Evolutionary conservation across 1,140 invertebrate genomes (phyloP).

Genomic region (Caenorhabditis briggsae): DNA sequence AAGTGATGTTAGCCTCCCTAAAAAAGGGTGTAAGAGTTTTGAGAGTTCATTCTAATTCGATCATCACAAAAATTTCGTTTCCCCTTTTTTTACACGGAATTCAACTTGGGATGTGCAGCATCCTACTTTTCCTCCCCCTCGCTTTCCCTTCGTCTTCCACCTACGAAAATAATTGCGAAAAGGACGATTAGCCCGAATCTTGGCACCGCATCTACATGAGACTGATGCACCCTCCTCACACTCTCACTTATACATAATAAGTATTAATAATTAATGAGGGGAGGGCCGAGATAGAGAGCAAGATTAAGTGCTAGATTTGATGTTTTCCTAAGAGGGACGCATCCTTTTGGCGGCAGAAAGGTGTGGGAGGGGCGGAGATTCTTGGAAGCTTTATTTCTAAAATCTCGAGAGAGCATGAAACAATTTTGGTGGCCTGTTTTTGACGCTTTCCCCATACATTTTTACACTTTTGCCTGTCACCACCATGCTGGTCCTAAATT

Average conservation of each 20-base stretch:
- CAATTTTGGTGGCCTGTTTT: constrained; percentile 15
- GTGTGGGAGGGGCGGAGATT: not conserved
- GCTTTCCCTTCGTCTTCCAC: constrained; percentile 6
- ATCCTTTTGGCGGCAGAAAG: constrained; percentile 43
- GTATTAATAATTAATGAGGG: constrained; percentile 52
- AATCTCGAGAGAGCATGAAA: not conserved
- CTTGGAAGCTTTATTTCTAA: not conserved
- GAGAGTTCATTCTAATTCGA: constrained; percentile 51
- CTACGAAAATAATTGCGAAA: constrained; percentile 53
- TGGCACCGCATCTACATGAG: constrained; percentile 17
- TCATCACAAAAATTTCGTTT: constrained; percentile 20
- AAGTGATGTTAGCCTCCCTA: constrained; percentile 28
- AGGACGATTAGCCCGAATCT: constrained; percentile 47
- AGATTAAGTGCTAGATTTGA: constrained; percentile 52
- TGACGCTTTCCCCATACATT: constrained; percentile 25
- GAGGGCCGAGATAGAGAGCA: not conserved
- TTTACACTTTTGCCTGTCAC: constrained; percentile 41
- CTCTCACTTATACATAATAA: constrained; percentile 50
- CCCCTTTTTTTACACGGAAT: not conserved
- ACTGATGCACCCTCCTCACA: constrained; percentile 50
- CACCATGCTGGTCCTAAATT: constrained; percentile 25
- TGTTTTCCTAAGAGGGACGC: constrained; percentile 27
- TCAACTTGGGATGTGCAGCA: not conserved
- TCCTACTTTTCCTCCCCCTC: not conserved
- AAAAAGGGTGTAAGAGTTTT: constrained; percentile 7